These are phyloP conservation scores for Tachystola acroxantha DNA, from an alignment of 2,888 invertebrate species.

Conservation along the genomic window DNA sequence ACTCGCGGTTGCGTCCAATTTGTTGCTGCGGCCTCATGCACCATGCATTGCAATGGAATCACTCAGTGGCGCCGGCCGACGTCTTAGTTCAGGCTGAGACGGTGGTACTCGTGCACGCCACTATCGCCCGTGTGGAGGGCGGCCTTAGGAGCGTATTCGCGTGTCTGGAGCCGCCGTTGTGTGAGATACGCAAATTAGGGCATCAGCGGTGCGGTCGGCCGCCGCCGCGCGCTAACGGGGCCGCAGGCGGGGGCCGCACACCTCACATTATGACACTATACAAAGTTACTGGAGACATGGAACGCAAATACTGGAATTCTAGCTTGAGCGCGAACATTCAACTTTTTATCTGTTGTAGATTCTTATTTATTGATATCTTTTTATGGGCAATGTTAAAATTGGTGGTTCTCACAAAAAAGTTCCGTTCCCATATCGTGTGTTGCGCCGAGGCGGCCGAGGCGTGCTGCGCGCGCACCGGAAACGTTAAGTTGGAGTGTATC, in stretches of 20 bases:
- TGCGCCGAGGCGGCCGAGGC: neutral
- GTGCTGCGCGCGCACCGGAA: constrained; percentile 25
- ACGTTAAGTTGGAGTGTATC: constrained; percentile 20
- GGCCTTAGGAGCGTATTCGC: neutral
- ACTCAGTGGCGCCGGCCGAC: constrained; percentile 42
- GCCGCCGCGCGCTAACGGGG: constrained; percentile 29
- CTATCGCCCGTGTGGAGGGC: constrained; percentile 20
- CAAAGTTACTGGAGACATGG: too few relatives aligned
- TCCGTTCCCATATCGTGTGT: too few relatives aligned
- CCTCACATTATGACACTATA: too few relatives aligned
- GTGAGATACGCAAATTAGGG: constrained; percentile 62
- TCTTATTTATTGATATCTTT: too few relatives aligned
- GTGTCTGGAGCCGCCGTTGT: neutral
- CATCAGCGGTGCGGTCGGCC: constrained; percentile 55
- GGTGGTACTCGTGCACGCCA: constrained; percentile 30
- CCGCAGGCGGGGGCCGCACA: too few relatives aligned
- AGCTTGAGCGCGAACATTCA: too few relatives aligned
- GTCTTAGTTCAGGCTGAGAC: constrained; percentile 50
- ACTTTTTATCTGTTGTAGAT: too few relatives aligned
- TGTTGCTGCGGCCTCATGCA: constrained; percentile 61
- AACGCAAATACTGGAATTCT: too few relatives aligned
- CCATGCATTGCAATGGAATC: constrained; percentile 73
- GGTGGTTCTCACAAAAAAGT: too few relatives aligned
- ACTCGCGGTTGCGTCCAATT: constrained; percentile 43
- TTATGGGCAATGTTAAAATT: too few relatives aligned